Base-by-base conservation (phyloP, 23 tunicate species). In the Trididemnum nubilum region DNA sequence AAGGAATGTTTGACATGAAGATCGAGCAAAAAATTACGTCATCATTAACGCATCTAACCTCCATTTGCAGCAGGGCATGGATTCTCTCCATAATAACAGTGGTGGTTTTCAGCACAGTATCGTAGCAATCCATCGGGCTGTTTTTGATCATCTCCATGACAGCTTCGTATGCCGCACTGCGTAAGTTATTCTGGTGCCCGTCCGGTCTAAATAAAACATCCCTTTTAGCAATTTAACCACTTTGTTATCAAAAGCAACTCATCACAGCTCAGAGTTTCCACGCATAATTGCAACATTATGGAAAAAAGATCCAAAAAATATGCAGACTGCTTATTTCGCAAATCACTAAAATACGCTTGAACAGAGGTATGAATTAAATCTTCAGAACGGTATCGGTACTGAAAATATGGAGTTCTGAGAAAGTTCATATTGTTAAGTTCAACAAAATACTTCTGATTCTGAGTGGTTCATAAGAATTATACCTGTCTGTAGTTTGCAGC, bases 131-230 rank as follows among this genome's bases (percentile, higher is more conserved):
- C 36, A 80, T 83, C 0, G 99, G 99, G 57, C 90, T 81, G 86
- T 95, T 95, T 61, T 95, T 95, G 38, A 95, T 95, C 99, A 95
- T 85, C 67, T 95, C 99, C 99, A 95, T 95, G 33, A 95, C 85
- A 22, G 99, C 99, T 66, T 88, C 99, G 74, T 95, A 95, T 2
- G 99, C 99, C 0, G 99, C 96, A 71, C 85, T 86, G 49, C 99
- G 73, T 36, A 95, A 57, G 51, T 95, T 95, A 85, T 90, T 86
- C 99, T 82, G 88, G 67, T 95, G 96, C 0, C 96, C 99, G 83
- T 95, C 99, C 26, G 61, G 33, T 35, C 95, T 89, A 54, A 27
- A 29, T 26, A 52, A 64, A 64, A 64, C 12, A 49, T 18, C n/a
- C n/a, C n/a, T n/a, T n/a, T n/a, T n/a, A n/a, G n/a, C n/a, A n/a